Base-by-base conservation (phyloP, 2,888 invertebrate genomes). In the Hypomecis punctinalis region DNA sequence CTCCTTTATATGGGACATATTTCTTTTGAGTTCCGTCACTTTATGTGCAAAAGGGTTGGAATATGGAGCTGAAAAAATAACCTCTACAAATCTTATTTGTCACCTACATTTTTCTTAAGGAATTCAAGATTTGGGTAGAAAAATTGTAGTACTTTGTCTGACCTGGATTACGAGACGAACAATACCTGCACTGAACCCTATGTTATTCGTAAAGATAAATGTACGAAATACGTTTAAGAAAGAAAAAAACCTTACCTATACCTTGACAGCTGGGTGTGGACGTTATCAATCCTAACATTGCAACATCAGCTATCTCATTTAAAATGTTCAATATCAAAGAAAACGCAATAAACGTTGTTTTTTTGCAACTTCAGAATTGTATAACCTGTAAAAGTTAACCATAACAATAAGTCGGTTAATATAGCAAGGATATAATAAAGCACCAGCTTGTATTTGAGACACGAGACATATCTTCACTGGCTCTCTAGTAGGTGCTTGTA, bases 31-130 rank as follows among this genome's bases (percentile, higher is more conserved):
- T 60, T 49, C 7, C 35, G 51, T 46, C 42, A 36, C 36, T 49
- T 56, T 58, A 35, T 10, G 55, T 52, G 45, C 37, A 39, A 64
- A 60, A 56, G 54, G 55, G 55, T 52, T 36, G 13, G 45, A 55
- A 60, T 59, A 63, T 63, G 54, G 45, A 43, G 45, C 39, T 42
- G 11, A 11, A 43, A 47, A 53, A 63, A 63, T 59, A 58, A 39
- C 8, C 13, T 13, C 13, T n/a, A 51, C 51, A 59, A 60, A 60
- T 64, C 60, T 56, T 64, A 37, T 59, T 64, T 56, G 49, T 45
- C 51, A 56, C 60, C 35, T 40, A 51, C 54, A 49, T 56, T 46
- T 46, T 55, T 60, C 43, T 52, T 42, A 33, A 46, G 35, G 47
- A 42, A 46, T 42, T 36, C 13, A 48, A 42, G 52, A 10, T 33